A percentile compares a stretch with the other conserved stretches of the same genome.
phyloP scores from a whole-genome alignment of 2,888 invertebrate species.

The Plagodis pulveraria region DNA sequence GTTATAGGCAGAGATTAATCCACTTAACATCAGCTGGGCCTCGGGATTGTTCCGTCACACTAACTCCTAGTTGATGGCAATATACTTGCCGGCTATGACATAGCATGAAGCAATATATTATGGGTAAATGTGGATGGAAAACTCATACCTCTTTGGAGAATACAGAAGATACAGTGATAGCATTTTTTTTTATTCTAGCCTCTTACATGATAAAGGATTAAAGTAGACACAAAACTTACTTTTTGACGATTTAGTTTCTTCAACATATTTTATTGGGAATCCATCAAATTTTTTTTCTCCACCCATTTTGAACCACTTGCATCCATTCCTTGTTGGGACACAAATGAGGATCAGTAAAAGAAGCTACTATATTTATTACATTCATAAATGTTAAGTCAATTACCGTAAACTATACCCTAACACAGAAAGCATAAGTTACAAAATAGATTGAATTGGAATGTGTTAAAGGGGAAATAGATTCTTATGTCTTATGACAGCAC shows the following conservation, averaged over 20 bases:
- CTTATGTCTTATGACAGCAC: conserved; percentile 8
- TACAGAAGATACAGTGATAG: too few relatives aligned
- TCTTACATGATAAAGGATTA: too few relatives aligned
- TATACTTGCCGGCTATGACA: too few relatives aligned
- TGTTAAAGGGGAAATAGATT: conserved; percentile 5
- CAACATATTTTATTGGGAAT: conserved; percentile 34
- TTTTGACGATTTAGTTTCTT: conserved; percentile 33
- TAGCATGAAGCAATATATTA: too few relatives aligned
- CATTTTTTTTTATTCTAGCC: too few relatives aligned
- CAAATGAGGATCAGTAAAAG: conserved; percentile 18
- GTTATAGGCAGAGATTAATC: too few relatives aligned
- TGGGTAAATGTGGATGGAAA: too few relatives aligned
- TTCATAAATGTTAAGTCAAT: background rate
- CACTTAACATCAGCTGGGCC: too few relatives aligned
- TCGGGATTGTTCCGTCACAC: too few relatives aligned
- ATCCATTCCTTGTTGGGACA: conserved; percentile 35
- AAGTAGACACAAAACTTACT: conserved; percentile 34
- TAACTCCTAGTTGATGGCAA: too few relatives aligned
- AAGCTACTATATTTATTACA: conserved; percentile 23
- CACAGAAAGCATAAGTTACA: background rate
- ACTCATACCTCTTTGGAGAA: too few relatives aligned
- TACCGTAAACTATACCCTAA: conserved; percentile 23
- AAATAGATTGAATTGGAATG: background rate
- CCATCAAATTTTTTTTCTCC: conserved; percentile 34
- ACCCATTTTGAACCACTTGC: conserved; percentile 35